Evolutionary conservation across 2,113 vertebrate genomes (phyloP).

Genomic region (Asarcornis scutulata): DNA sequence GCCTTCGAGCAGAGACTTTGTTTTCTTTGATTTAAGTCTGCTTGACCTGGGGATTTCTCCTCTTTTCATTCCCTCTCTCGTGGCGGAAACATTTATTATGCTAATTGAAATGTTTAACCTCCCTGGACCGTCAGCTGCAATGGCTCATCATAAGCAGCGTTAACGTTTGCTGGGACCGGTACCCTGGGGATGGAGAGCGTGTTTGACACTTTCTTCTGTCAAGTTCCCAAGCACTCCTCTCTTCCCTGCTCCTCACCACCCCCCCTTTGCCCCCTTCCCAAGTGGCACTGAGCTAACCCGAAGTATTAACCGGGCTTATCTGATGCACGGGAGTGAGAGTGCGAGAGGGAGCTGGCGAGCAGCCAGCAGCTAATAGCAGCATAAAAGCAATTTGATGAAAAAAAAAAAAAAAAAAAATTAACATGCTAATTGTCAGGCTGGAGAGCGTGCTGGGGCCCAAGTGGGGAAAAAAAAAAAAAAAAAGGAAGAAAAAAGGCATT

Average conservation of each 20-base stretch:
- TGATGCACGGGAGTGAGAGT: slow-evolving; percentile 4
- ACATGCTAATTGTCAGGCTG: slow-evolving; percentile 67
- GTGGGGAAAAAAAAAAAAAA: fast-evolving
- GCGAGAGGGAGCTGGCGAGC: slow-evolving; percentile 34
- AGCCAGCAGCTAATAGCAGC: slow-evolving; percentile 65
- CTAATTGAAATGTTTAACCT: neutral
- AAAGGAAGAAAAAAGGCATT: neutral
- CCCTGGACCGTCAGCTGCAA: neutral
- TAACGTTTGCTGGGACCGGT: neutral
- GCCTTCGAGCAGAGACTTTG: neutral
- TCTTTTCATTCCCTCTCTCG: neutral
- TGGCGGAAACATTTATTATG: neutral
- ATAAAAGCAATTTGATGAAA: slow-evolving; percentile 62
- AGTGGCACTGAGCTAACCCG: neutral
- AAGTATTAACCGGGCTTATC: neutral
- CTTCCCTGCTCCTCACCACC: fast-evolving
- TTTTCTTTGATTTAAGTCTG: neutral
- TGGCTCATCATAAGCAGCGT: neutral
- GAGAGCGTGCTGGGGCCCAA: slow-evolving; percentile 27
- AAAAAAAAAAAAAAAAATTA: slow-evolving; percentile 34
- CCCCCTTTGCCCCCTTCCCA: neutral
- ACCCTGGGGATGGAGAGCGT: neutral
- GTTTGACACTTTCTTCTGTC: neutral
- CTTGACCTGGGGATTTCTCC: neutral
- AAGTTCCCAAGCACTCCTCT: neutral